Conservation (phyloP, 2,113 vertebrate genomes). For the Onychostoma macrolepis region DNA sequence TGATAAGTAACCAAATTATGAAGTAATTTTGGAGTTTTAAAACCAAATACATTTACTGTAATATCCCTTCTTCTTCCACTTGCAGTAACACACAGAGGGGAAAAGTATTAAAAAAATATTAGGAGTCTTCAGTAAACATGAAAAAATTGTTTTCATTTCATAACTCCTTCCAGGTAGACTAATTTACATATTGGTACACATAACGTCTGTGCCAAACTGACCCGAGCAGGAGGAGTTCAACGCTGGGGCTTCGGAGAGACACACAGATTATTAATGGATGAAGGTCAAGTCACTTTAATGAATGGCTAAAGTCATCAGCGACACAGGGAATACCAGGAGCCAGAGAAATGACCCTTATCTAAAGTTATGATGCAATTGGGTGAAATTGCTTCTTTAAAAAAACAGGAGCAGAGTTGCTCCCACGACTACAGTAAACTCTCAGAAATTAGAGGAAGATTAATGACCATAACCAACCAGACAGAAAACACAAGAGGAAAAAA, state of each 20-base stretch:
- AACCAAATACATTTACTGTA: neutral
- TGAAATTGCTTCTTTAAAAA: conserved; percentile 34
- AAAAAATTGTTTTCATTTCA: neutral
- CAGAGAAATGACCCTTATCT: conserved; percentile 38
- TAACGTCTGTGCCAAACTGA: neutral
- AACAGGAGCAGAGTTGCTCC: neutral
- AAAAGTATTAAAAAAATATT: neutral
- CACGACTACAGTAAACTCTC: conserved; percentile 31
- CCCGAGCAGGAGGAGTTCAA: conserved; percentile 31
- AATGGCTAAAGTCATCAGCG: conserved; percentile 38
- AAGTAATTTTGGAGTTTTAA: neutral
- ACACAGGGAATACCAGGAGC: conserved; percentile 16
- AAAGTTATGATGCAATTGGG: conserved; percentile 41
- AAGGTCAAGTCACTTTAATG: conserved; percentile 42
- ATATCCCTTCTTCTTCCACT: neutral
- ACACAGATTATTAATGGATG: conserved; percentile 31
- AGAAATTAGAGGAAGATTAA: conserved; percentile 40
- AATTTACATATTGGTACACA: conserved; percentile 26
- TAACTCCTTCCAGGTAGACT: conserved; percentile 15
- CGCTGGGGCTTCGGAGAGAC: conserved; percentile 4
- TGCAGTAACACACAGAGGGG: neutral
- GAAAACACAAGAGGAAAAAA: neutral
- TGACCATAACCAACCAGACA: conserved; percentile 2
- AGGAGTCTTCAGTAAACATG: neutral
- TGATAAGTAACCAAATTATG: neutral